Base-by-base conservation (phyloP, 2,888 invertebrate species). In the Diabrotica balteata region DNA sequence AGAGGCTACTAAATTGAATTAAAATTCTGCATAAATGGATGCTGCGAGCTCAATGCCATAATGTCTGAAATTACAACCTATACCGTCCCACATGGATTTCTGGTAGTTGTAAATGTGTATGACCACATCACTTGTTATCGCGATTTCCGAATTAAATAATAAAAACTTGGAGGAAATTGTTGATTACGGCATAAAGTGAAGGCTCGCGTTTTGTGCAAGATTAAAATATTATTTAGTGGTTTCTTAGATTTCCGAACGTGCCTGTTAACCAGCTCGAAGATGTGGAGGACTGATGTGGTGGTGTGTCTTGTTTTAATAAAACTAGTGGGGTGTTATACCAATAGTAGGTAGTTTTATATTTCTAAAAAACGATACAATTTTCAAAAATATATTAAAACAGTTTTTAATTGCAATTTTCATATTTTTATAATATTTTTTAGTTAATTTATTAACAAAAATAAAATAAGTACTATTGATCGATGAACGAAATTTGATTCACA, bases 141-240 rank as follows among this genome's bases (percentile, higher is more conserved):
- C 68, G 68, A 69, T 69, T 70, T 68, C 66, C 72, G 69, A 73
- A 76, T 76, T 76, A 74, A 75, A 67, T 70, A 72, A 75, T 74
- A 74, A 72, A 67, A 66, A 70, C 70, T 71, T 63, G 51, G 59
- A 74, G 76, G 76, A 76, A 76, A 76, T 73, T 69, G 74, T 70
- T 73, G 70, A 73, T 76, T 74, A 75, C 63, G 72, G 66, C 63
- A 60, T 68, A 51, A 62, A 72, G 49, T 61, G 66, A 61, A 63
- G 64, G 50, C 57, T 44, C 10, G 51, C 58, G 63, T n/a, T 66
- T 60, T 66, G 58, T 53, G 59, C 45, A 57, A 64, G 68, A 69
- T 66, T 64, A 22, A 47, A 8, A 45, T 17, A 61, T 63, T 61
- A 53, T 60, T 57, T 62, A 66, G 66, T 63, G 61, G 58, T 68